Evolutionary conservation across 2,888 invertebrate genomes (phyloP), one percentile per base, ranked within the genome.

Genomic region (Ochropleura plecta): DNA sequence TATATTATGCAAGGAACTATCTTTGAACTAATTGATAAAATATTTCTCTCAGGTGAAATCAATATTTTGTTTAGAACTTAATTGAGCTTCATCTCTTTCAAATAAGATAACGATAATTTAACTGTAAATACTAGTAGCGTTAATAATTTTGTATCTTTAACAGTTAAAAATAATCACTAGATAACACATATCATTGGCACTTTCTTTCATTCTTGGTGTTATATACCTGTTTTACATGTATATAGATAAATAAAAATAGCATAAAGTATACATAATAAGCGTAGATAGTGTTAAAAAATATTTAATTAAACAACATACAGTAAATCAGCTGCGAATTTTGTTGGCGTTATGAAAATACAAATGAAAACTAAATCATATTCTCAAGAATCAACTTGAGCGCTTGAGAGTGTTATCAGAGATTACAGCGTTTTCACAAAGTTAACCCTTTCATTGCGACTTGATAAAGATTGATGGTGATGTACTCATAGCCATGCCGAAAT

Each of bases 141-240:
- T 94, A 93, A 92, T 91, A 92, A 91, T 95, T 95, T 95, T 94
- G 93, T 95, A 95, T 93, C 90, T 93, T 87, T 85, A 88, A 87
- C 88, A 88, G 88, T 86, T 89, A 88, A 90, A 30, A 87, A 86
- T 87, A 91, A 90, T 94, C 95, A 95, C 94, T 94, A 94, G 95
- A 93, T 86, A 89, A 94, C 92, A 95, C 96, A 96, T 96, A 96
- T 96, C 96, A 96, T 95, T 91, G 80, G 95, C 96, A 96, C 96
- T 92, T 91, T 92, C 91, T 94, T 92, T 95, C 94, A 95, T 93
- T 95, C 94, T 96, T 92, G 95, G 90, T 96, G 95, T 96, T 94
- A 93, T 88, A 91, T 91, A 92, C 92, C 92, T 91, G 88, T 88
- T 84, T 87, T 90, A 91, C 91, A 86, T 94, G 92, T 93, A 92